Evolutionary conservation across 2,797 vertebrate genomes (phyloP), one percentile per base, ranked within the genome.

Genomic region (Rhyacichthys aspro): DNA sequence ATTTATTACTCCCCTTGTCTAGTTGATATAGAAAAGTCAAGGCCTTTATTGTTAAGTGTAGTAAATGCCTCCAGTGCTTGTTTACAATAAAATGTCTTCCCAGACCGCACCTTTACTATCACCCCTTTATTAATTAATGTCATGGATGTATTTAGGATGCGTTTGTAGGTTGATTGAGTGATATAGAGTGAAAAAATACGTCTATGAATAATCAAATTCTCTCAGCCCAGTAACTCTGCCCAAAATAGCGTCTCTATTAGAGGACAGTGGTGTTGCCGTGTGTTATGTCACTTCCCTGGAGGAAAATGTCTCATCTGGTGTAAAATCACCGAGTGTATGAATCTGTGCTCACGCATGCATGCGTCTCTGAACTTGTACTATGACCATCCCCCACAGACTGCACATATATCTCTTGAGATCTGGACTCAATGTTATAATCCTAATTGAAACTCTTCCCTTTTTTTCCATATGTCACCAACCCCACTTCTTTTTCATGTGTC

Each of bases 311-410:
- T 79, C 86, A 86, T 86, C 81, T 87, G 86, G 73, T 81, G 61
- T 74, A 72, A 70, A 81, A 84, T 67, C 82, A 77, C 36, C 50
- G 70, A 78, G 50, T 63, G 78, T 53, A 61, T 79, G 79, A 90
- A 87, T 81, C 69, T 87, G 87, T 86, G 81, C 66, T 74, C 84
- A 85, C 86, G 81, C 85, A 83, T 83, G 78, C 56, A 46, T 84
- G 82, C 58, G 44, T 84, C 49, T 72, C 66, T 76, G 54, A 74
- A 75, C 68, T 67, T 69, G 60, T 49, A 7, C 41, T 43, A 12
- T 59, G 49, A 82, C 75, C 81, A 75, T 72, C 78, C 81, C 85
- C 87, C 78, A 56, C 69, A 63, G 66, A 57, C 63, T 67, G 59
- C 72, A 70, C 33, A 37, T 38, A 52, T 78, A 62, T 72, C 66